Base-by-base conservation (phyloP, 2,113 vertebrate genomes). In the Nymphicus hollandicus region DNA sequence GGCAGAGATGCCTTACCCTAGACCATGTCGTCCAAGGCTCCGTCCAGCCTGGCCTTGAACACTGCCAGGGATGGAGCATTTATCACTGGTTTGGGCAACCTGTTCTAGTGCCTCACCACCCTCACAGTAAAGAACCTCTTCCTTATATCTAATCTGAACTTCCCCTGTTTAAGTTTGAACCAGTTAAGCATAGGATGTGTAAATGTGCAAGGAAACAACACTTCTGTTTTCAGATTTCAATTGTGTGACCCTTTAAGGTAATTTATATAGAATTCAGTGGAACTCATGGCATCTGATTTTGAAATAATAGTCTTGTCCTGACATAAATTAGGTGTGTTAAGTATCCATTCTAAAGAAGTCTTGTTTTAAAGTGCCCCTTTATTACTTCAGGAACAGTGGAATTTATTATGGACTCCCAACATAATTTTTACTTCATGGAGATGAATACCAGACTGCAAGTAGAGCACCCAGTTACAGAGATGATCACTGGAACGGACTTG, bases 401-500 rank as follows among this genome's bases (percentile, higher is more conserved):
- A 97, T 99, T 99, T 79, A 99, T 99, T 86, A 99, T 99, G 99
- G 99, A 99, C n/a, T 97, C 98, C 8, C 94, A 99, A 79, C 99
- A 99, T 83, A 99, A 99, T 94, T 99, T 99, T 96, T 99, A 99
- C 97, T 99, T 99, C 97, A 99, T 99, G 99, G 99, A 99, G 96
- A 99, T 99, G 99, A 99, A 99, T 95, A 99, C 99, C 31, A 98
- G 99, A 74, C 98, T 99, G 87, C 99, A 99, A 94, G 99, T 99
- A 82, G 99, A 99, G 79, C 99, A 99, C 78, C 99, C 99, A 0
- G 98, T 99, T 58, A 99, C 99, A 4, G 99, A 99, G 97, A 99
- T 99, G 99, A 98, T 99, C 98, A 99, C 99, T 17, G 99, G 99
- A 14, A 99, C 99, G 13, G 99, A 99, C 97, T 96, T 99, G 98